Evolutionary conservation across 2,888 invertebrate genomes (phyloP).

Genomic region (Tinea trinotella): DNA sequence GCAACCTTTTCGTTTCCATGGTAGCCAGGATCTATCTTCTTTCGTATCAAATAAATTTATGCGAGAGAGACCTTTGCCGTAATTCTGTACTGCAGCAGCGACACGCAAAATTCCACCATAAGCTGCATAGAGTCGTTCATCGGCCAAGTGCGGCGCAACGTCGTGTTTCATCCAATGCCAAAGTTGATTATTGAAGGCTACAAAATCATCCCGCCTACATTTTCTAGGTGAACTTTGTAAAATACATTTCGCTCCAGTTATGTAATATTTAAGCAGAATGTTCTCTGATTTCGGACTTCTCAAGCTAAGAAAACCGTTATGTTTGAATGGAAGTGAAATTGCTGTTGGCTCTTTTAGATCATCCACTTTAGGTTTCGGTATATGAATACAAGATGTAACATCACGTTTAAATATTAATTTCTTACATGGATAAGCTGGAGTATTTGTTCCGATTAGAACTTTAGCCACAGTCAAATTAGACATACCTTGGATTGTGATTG

Average conservation of each 20-base stretch:
- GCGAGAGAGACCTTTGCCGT: conserved; percentile 32
- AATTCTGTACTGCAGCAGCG: conserved; percentile 57
- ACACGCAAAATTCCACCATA: conserved; percentile 54
- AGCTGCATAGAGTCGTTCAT: conserved; percentile 52
- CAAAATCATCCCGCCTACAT: conserved; percentile 54
- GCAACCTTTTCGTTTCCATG: conserved; percentile 35
- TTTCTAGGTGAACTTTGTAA: conserved; percentile 42
- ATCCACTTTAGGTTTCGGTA: conserved; percentile 49
- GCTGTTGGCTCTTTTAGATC: conserved; percentile 41
- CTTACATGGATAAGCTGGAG: conserved; percentile 42
- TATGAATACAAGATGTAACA: conserved; percentile 45
- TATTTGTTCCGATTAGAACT: conserved; percentile 41
- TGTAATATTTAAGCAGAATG: conserved; percentile 52
- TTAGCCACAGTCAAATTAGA: conserved; percentile 53
- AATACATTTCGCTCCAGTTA: conserved; percentile 50
- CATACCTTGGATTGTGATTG: conserved; percentile 37
- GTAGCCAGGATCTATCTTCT: conserved; percentile 24
- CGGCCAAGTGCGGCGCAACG: conserved; percentile 50
- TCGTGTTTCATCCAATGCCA: conserved; percentile 64
- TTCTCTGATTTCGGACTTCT: conserved; percentile 43
- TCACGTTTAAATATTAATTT: conserved; percentile 45
- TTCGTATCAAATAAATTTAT: conserved; percentile 30
- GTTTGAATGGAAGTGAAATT: conserved; percentile 49
- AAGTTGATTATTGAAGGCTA: conserved; percentile 53
- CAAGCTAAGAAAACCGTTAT: conserved; percentile 43